Conservation (phyloP, 92 coral and sea anemone genomes). For the Epizoanthus rinbou region DNA sequence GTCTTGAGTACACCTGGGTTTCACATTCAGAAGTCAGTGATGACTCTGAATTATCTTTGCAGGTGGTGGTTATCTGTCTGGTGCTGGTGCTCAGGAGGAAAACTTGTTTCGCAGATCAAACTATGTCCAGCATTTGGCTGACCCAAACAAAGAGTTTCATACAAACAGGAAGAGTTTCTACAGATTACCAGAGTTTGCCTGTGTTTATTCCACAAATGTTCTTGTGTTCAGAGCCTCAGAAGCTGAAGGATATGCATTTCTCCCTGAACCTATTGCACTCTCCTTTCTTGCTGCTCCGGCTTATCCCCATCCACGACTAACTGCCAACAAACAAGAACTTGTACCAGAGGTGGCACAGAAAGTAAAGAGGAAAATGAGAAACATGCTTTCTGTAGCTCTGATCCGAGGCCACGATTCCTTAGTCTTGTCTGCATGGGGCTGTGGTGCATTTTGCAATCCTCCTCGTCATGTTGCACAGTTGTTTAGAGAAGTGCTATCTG, state of each 20-base stretch:
- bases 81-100: constrained; percentile 93
- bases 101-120: constrained; percentile 85
- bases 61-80: constrained; percentile 87
- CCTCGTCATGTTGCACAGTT: constrained; percentile 77
- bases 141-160: constrained; percentile 74
- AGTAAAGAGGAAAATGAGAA: constrained; percentile 65
- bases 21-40: background rate
- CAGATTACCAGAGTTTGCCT: constrained; percentile 76
- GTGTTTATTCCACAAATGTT: constrained; percentile 83
- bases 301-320: constrained; percentile 67
- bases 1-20: background rate
- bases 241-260: constrained; percentile 75
- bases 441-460: constrained; percentile 91
- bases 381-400: constrained; percentile 72
- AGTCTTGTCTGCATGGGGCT: constrained; percentile 87
- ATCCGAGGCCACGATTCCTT: constrained; percentile 74
- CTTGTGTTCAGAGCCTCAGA: constrained; percentile 82
- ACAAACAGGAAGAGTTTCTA: constrained; percentile 60
- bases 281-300: constrained; percentile 80
- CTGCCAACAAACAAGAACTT: constrained; percentile 52
- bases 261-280: constrained; percentile 69
- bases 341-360: constrained; percentile 67
- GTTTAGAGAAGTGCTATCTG: constrained; percentile 68
- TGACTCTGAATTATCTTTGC: background rate
- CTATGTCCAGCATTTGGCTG: constrained; percentile 86